phyloP scores from a whole-genome alignment of 1,140 invertebrate species.

The Ceratina calcarata region DNA sequence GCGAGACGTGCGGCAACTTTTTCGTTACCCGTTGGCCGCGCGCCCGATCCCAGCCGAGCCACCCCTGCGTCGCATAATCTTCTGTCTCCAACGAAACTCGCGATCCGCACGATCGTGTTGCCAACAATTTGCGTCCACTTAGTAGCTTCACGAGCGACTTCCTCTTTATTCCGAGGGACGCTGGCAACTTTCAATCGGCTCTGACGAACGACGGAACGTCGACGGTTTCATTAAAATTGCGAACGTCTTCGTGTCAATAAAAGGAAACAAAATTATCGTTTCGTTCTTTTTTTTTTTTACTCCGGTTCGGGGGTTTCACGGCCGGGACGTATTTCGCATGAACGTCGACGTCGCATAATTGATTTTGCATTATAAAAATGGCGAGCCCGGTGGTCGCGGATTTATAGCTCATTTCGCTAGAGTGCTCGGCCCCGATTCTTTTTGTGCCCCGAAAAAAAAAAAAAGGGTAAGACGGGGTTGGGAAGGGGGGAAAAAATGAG shows the following conservation, averaged over 20 bases:
- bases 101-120: neutral
- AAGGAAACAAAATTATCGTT: too few species aligned
- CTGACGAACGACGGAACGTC: too few species aligned
- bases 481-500: neutral
- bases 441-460: neutral
- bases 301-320: too few species aligned
- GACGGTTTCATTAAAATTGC: too few species aligned
- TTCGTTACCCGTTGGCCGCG: slow-evolving; percentile 28
- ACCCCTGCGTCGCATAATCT: slow-evolving; percentile 15
- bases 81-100: slow-evolving; percentile 7
- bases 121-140: slow-evolving; percentile 11
- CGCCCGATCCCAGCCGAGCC: slow-evolving; percentile 11
- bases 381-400: slow-evolving; percentile 33
- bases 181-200: too few species aligned
- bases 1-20: slow-evolving; percentile 16
- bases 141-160: too few species aligned
- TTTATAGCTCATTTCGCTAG: slow-evolving; percentile 58
- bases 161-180: too few species aligned
- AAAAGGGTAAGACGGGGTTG: neutral
- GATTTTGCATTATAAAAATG: slow-evolving; percentile 61
- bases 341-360: slow-evolving; percentile 45
- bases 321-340: too few species aligned
- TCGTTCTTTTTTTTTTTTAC: too few species aligned
- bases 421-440: slow-evolving; percentile 36
- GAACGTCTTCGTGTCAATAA: too few species aligned